Evolutionary conservation across 2,888 invertebrate species (phyloP).

Genomic region (Ophioninae sp.): DNA sequence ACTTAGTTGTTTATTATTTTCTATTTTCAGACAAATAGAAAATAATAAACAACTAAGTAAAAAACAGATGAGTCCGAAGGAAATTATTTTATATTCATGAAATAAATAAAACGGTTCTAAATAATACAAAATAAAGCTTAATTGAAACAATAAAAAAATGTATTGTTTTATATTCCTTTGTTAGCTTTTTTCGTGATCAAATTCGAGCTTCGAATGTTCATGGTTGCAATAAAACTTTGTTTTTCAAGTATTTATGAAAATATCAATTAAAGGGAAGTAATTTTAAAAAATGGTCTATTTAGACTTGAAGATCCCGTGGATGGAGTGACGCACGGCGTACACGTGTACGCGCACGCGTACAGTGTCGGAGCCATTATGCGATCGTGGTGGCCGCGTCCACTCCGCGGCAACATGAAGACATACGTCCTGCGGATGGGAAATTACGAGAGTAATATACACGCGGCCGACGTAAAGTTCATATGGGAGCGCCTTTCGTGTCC

Average conservation of each 20-base stretch:
- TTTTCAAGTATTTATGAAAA: no score
- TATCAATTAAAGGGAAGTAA: neutral
- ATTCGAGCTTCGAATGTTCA: neutral
- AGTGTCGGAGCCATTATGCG: slow-evolving; percentile 36
- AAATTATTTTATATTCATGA: no score
- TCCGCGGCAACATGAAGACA: slow-evolving; percentile 56
- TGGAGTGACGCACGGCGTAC: neutral
- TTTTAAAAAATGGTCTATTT: neutral
- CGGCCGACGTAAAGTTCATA: slow-evolving; percentile 37
- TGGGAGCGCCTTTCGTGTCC: slow-evolving; percentile 52
- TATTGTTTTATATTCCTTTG: no score
- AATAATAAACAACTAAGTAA: no score
- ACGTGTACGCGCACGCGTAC: neutral
- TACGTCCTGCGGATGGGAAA: slow-evolving; percentile 74
- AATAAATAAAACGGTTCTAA: neutral
- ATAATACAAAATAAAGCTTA: neutral
- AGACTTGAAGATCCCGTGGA: neutral
- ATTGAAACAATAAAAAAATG: neutral
- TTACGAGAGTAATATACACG: slow-evolving; percentile 58
- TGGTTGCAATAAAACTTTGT: no score
- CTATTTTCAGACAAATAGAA: no score
- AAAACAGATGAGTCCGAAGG: no score
- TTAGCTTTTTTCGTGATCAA: no score
- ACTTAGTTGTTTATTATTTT: no score
- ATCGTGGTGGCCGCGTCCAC: slow-evolving; percentile 22